phyloP scores from a whole-genome alignment of 2,797 vertebrate genomes.

The Pitangus sulphuratus region DNA sequence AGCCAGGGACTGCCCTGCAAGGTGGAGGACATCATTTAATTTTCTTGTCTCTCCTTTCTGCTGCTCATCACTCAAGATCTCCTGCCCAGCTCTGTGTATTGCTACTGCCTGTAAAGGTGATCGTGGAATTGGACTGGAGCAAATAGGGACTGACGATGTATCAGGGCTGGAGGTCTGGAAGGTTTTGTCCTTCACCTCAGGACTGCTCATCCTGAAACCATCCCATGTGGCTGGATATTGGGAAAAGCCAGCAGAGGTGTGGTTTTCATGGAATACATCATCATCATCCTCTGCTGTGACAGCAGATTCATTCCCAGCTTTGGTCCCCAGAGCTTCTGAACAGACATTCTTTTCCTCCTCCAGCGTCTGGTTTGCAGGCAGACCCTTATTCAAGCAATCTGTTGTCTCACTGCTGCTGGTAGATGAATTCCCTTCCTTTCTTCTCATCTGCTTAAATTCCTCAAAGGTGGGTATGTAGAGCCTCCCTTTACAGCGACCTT shows the following conservation, averaged over 20 bases:
- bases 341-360: not conserved
- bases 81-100: slow-evolving; percentile 35
- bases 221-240: slow-evolving; percentile 16
- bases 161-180: slow-evolving; percentile 5
- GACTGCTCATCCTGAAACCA: slow-evolving; percentile 24
- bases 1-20: slow-evolving; percentile 72
- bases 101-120: slow-evolving; percentile 79
- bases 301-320: not conserved
- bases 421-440: slow-evolving; percentile 59
- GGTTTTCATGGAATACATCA: slow-evolving; percentile 50
- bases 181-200: slow-evolving; percentile 14
- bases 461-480: slow-evolving; percentile 90
- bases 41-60: slow-evolving; percentile 61
- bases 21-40: slow-evolving; percentile 61
- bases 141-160: slow-evolving; percentile 76
- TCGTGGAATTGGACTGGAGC: slow-evolving; percentile 84
- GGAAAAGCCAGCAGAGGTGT: not conserved
- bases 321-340: not conserved
- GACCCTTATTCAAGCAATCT: not conserved
- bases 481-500: slow-evolving; percentile 71
- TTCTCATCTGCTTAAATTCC: slow-evolving; percentile 90
- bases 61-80: slow-evolving; percentile 52
- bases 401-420: not conserved
- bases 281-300: slow-evolving; percentile 5
- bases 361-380: not conserved